Base-by-base conservation (phyloP, 2,888 invertebrate species). In the Parasteatoda lunata region DNA sequence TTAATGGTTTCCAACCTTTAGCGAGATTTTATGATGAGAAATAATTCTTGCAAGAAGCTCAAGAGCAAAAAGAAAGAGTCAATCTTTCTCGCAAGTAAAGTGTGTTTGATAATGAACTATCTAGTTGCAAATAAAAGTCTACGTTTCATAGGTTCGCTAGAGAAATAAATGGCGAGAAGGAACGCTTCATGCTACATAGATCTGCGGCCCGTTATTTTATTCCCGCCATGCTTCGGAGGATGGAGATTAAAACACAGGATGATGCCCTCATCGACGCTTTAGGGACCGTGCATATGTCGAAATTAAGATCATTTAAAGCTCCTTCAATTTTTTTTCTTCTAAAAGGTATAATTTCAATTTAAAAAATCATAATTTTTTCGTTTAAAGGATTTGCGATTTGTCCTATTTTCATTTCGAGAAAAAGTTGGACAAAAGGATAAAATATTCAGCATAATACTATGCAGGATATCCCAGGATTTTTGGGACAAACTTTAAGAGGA, bases 71-170 rank as follows among this genome's bases (percentile, higher is more conserved):
- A 79, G 69, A 76, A 80, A 80, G 85, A 48, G 85, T 86, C 85
- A 86, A 86, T 86, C 85, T 85, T 85, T 79, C 71, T 76, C 54
- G 85, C 77, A 77, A 86, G 85, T 86, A 86, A 87, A 87, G 86
- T 87, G 86, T 82, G 81, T 87, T 82, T 87, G 86, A 87, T 87
- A 87, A 87, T 87, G 86, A 87, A 87, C 86, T 86, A 86, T 86
- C 86, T 81, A 81, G 86, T 87, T 82, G 82, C 86, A 87, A 87
- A 82, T 87, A 87, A 87, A 82, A 87, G 86, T 81, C 81, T 73
- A 72, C 73, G 86, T 82, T 87, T 87, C 86, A 87, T 87, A 82
- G 86, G 81, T 70, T 82, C 77, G 81, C 69, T 73, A 78, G 77
- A 69, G 82, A 82, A 86, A 86, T 86, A 86, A 80, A 86, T 86